Evolutionary conservation across 2,797 vertebrate genomes (phyloP).

Genomic region (Alfaro cultratus): DNA sequence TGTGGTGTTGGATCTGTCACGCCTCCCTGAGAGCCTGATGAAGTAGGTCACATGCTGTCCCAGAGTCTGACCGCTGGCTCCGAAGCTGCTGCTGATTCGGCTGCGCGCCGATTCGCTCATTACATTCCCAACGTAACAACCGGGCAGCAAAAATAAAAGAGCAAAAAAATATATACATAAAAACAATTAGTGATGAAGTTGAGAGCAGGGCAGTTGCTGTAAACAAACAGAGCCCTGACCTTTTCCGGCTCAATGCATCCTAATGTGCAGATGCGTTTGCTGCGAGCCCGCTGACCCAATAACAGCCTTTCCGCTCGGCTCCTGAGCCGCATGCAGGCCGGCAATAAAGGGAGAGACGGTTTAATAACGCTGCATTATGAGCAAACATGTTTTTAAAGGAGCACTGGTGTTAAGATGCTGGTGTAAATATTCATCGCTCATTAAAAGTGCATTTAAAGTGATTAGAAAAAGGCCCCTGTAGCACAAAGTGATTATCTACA

Average conservation of each 20-base stretch:
- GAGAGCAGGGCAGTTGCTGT: slow-evolving; percentile 16
- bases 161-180: background rate
- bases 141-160: background rate
- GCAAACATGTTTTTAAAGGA: slow-evolving; percentile 38
- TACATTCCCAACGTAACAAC: slow-evolving; percentile 54
- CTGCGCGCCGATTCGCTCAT: slow-evolving; percentile 65
- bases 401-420: slow-evolving; percentile 24
- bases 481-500: slow-evolving; percentile 26
- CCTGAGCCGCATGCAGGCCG: slow-evolving; percentile 28
- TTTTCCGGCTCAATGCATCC: slow-evolving; percentile 34
- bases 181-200: background rate
- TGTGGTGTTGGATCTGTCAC: slow-evolving; percentile 64
- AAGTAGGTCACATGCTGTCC: slow-evolving; percentile 80
- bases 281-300: slow-evolving; percentile 55
- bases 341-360: slow-evolving; percentile 15
- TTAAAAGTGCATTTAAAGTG: slow-evolving; percentile 44
- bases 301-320: slow-evolving; percentile 36
- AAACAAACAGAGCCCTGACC: slow-evolving; percentile 49
- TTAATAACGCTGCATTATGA: slow-evolving; percentile 36
- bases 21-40: slow-evolving; percentile 68
- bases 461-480: slow-evolving; percentile 12
- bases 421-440: slow-evolving; percentile 58
- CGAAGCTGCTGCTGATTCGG: slow-evolving; percentile 53
- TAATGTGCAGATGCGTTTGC: slow-evolving; percentile 57
- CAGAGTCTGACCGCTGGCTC: slow-evolving; percentile 73